Percentiles rank a stretch among this genome's conserved stretches.
These are phyloP conservation scores for Drosophila quadrilineata DNA, from an alignment of 1,140 invertebrate species.

Conservation along the genomic window DNA sequence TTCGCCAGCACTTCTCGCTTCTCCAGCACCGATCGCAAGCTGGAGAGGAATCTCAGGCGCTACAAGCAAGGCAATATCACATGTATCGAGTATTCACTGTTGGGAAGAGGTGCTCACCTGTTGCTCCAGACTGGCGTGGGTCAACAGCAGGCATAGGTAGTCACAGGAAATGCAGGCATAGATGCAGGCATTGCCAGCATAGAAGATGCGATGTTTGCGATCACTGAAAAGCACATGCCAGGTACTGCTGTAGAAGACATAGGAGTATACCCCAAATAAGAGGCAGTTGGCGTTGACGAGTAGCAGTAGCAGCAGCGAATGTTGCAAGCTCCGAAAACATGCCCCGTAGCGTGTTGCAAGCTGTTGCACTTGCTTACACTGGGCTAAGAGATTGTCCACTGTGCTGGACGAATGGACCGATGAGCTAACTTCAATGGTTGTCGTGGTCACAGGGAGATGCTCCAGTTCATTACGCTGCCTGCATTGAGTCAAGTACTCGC, in stretches of 20 bases:
- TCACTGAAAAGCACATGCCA: constrained; percentile 62
- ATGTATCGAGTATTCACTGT: neutral
- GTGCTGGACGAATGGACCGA: neutral
- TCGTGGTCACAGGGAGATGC: constrained; percentile 19
- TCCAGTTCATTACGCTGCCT: constrained; percentile 7
- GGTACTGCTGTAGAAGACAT: constrained; percentile 45
- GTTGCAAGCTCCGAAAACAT: constrained; percentile 32
- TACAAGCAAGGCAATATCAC: neutral
- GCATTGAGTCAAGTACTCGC: constrained; percentile 17
- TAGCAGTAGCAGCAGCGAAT: constrained; percentile 51
- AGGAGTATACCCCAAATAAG: constrained; percentile 45
- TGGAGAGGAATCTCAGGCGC: constrained; percentile 26
- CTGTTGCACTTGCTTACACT: constrained; percentile 24
- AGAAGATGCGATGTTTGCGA: constrained; percentile 54
- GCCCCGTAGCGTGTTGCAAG: constrained; percentile 17
- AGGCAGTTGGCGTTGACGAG: constrained; percentile 60
- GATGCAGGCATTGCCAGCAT: constrained; percentile 61
- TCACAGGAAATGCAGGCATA: constrained; percentile 66
- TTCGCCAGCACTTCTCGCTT: constrained; percentile 12
- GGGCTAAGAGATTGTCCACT: constrained; percentile 18
- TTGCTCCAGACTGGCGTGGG: constrained; percentile 33
- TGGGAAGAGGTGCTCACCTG: constrained; percentile 28
- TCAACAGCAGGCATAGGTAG: constrained; percentile 45
- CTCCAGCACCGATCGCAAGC: constrained; percentile 2
- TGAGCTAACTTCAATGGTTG: neutral